Percentiles rank a stretch among this genome's conserved stretches.
phyloP scores from a whole-genome alignment of 2,888 invertebrate species.

The Spialia ferax region DNA sequence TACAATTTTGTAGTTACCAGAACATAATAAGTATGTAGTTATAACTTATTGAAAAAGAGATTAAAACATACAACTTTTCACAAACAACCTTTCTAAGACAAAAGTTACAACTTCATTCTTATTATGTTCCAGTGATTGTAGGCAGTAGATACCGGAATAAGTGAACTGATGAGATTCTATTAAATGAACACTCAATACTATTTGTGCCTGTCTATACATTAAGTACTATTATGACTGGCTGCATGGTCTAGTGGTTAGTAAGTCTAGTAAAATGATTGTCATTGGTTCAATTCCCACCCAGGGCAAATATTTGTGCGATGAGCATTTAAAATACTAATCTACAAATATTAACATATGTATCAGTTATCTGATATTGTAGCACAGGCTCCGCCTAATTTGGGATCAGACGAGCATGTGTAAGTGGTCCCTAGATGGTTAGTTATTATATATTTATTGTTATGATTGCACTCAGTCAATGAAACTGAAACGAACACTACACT shows the following conservation, averaged over 20 bases:
- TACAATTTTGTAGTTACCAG: constrained; percentile 44
- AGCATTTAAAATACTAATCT: too few species aligned
- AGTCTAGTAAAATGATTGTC: too few species aligned
- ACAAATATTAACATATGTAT: too few species aligned
- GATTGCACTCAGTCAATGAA: constrained; percentile 15
- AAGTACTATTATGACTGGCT: constrained; percentile 39
- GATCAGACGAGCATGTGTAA: too few species aligned
- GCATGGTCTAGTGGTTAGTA: too few species aligned
- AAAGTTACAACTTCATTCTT: background rate
- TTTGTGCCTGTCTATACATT: constrained; percentile 37
- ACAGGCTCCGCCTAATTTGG: too few species aligned
- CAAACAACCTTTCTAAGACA: background rate
- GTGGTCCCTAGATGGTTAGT: too few species aligned
- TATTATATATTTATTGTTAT: constrained; percentile 5
- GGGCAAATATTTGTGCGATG: too few species aligned
- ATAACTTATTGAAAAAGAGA: background rate
- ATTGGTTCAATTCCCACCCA: too few species aligned
- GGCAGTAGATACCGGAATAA: constrained; percentile 14
- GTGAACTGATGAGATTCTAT: constrained; percentile 46
- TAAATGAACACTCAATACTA: constrained; percentile 49
- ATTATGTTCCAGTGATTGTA: background rate
- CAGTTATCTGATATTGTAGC: too few species aligned
- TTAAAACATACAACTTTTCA: too few species aligned
- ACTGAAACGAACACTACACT: constrained; percentile 1
- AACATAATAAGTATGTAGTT: constrained; percentile 25